Evolutionary conservation across 2,888 invertebrate species (phyloP).

Genomic region (Ptilodon capucinus): DNA sequence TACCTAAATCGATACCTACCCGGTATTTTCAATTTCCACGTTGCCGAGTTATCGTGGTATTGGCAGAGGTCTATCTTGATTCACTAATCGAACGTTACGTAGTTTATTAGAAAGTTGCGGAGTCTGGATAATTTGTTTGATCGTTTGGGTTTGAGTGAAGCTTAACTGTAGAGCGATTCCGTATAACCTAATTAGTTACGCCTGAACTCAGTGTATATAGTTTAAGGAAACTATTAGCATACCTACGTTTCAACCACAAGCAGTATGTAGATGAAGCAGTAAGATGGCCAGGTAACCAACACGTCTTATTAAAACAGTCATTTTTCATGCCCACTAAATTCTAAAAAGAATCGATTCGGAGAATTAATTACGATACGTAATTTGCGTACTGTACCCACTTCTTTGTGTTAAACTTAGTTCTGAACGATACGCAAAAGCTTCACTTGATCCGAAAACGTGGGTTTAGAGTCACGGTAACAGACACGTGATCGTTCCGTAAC

Average conservation of each 20-base stretch:
- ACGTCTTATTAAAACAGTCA: too few relatives aligned
- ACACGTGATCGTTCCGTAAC: not conserved
- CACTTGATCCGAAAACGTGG: too few relatives aligned
- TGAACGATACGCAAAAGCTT: too few relatives aligned
- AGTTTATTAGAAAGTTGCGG: not conserved
- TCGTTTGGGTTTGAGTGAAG: conserved; percentile 2
- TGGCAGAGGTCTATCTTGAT: not conserved
- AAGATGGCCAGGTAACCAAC: too few relatives aligned
- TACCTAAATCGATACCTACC: conserved; percentile 59
- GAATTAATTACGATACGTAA: too few relatives aligned
- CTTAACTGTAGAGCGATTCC: not conserved
- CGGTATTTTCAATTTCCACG: conserved; percentile 28
- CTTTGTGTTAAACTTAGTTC: too few relatives aligned
- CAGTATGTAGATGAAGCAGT: too few relatives aligned
- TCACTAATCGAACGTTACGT: not conserved
- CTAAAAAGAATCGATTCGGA: too few relatives aligned
- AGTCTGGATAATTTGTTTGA: conserved; percentile 4
- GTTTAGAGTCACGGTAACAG: not conserved
- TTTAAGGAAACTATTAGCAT: not conserved
- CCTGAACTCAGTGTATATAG: not conserved
- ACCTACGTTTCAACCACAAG: too few relatives aligned
- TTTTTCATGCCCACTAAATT: too few relatives aligned
- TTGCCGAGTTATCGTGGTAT: not conserved
- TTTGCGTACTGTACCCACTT: too few relatives aligned
- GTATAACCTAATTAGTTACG: not conserved